Evolutionary conservation across 2,797 vertebrate species (phyloP), one percentile per base, ranked within the genome.

Genomic region (Paramormyrops hopkinsi): DNA sequence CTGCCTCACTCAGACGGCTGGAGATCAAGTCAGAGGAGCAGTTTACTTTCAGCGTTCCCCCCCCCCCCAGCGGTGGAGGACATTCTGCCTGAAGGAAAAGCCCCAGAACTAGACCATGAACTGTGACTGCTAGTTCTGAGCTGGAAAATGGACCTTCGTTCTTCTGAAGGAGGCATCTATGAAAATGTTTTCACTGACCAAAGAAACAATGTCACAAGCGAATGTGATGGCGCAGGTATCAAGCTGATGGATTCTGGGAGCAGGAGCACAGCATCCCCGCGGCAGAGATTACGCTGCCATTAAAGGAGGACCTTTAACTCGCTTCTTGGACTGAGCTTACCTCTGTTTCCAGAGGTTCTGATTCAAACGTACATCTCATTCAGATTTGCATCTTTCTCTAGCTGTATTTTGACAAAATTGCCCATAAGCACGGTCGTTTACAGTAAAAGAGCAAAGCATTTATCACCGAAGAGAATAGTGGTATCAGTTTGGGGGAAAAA

Each of bases 121-220:
- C 41, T 37, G 48, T 46, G 51, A 54, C 48, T 53, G 6, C 2
- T 46, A n/a, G 51, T 33, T 48, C 88, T 19, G 37, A 29, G 12
- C 41, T 46, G 53, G 19, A 37, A 84, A n/a, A 62, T 33, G 44
- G 29, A 65, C 44, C 14, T 51, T 29, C 14, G 29, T n/a, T 51
- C 88, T 73, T 56, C 83, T 69, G 88, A 62, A 89, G 14, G 9
- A 41, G n/a, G 56, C 94, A 95, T 96, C 94, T 94, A 94, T 94
- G 95, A 96, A 95, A 93, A 95, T 94, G 95, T 95, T 96, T 96
- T 96, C 93, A 97, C 97, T 97, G 97, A 97, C 97, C 98, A 98
- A 98, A 98, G 97, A 95, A 79, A 17, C 53, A 89, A 86, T 88
- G 91, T 19, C 89, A 90, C 91, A 90, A 48, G 92, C 88, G 90